These are phyloP conservation scores for Mythimna vitellina DNA, from an alignment of 2,888 invertebrate genomes.

Conservation along the genomic window DNA sequence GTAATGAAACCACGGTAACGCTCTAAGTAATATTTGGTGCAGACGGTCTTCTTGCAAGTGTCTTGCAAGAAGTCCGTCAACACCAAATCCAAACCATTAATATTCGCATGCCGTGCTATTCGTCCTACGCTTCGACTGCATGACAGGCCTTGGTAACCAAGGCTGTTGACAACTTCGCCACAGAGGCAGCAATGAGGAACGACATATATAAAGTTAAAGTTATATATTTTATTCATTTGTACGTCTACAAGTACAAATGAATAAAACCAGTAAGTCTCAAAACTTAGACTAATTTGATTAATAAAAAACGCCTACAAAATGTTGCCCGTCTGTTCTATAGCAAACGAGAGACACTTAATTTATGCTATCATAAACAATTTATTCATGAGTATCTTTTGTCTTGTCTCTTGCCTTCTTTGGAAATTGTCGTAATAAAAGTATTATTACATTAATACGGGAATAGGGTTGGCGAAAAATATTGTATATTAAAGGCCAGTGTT, in stretches of 20 bases:
- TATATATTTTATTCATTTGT: too few relatives aligned
- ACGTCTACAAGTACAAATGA: not conserved
- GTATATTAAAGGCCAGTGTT: not conserved
- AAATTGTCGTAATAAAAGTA: slow-evolving; percentile 61
- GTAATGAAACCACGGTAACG: slow-evolving; percentile 50
- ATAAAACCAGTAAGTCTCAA: not conserved
- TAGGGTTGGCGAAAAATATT: slow-evolving; percentile 42
- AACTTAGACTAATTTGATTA: not conserved
- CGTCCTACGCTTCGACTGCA: too few relatives aligned
- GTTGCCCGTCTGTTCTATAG: slow-evolving; percentile 41
- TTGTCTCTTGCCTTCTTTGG: slow-evolving; percentile 51
- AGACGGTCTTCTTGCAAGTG: slow-evolving; percentile 30
- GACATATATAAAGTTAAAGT: too few relatives aligned
- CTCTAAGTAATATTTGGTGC: slow-evolving; percentile 32
- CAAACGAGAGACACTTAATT: slow-evolving; percentile 60
- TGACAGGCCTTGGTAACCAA: too few relatives aligned
- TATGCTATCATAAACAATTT: slow-evolving; percentile 69
- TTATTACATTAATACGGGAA: slow-evolving; percentile 52
- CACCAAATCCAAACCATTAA: too few relatives aligned
- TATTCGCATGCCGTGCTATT: too few relatives aligned
- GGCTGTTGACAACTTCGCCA: too few relatives aligned
- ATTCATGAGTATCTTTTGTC: slow-evolving; percentile 67
- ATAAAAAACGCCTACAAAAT: slow-evolving; percentile 3
- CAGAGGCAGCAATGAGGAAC: too few relatives aligned
- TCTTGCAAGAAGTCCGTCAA: too few relatives aligned